Evolutionary conservation across 2,888 invertebrate genomes (phyloP).

Genomic region (Ypsolopha scabrella): DNA sequence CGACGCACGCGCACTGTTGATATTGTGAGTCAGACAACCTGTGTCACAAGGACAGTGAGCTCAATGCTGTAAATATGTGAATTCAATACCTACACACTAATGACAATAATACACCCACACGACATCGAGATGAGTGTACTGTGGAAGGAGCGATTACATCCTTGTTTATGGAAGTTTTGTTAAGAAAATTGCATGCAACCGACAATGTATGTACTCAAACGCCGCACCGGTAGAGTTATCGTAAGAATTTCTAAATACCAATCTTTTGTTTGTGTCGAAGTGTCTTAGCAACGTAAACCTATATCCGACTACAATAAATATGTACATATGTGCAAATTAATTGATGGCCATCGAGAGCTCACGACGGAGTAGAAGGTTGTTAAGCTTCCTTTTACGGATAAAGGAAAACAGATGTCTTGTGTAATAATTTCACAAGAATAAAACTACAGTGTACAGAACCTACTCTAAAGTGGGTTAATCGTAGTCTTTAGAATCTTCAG

Average conservation of each 20-base stretch:
- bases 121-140: neutral
- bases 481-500: constrained; percentile 4
- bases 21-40: constrained; percentile 55
- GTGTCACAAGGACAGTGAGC: constrained; percentile 58
- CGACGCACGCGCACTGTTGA: constrained; percentile 55
- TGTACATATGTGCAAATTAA: neutral
- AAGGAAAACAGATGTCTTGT: constrained; percentile 6
- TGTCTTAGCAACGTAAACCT: too few species aligned
- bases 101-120: neutral
- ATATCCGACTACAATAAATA: neutral
- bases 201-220: too few species aligned
- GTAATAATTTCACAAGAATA: constrained; percentile 15
- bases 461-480: constrained; percentile 4
- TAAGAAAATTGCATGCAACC: too few species aligned
- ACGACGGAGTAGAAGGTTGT: constrained; percentile 22
- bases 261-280: too few species aligned
- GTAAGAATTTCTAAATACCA: neutral
- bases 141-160: neutral
- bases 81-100: constrained; percentile 17
- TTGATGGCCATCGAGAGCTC: neutral
- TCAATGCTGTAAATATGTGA: constrained; percentile 35
- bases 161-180: too few species aligned
- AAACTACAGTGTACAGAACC: neutral
- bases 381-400: constrained; percentile 22
- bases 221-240: neutral